These are phyloP conservation scores for Oryzias woworae DNA, from an alignment of 2,113 vertebrate species.

Conservation along the genomic window DNA sequence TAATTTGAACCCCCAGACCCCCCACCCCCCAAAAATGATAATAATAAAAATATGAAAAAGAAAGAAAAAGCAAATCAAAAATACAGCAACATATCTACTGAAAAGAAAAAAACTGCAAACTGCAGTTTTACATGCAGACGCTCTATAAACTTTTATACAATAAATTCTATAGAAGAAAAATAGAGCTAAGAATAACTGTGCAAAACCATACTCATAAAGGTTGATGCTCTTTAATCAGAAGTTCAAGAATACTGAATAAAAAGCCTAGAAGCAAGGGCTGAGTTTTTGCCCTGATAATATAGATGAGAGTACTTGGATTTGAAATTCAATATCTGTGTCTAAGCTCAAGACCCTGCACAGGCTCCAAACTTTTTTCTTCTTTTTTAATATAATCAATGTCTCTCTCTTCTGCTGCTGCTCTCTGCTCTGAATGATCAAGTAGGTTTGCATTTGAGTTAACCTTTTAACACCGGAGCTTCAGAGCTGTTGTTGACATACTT, in stretches of 20 bases:
- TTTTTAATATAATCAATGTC: background rate
- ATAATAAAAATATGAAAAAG: background rate
- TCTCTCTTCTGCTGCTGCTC: constrained; percentile 9
- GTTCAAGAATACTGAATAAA: constrained; percentile 18
- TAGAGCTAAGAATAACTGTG: constrained; percentile 8
- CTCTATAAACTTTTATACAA: background rate
- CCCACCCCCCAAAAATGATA: background rate
- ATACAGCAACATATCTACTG: background rate
- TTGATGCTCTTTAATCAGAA: constrained; percentile 30
- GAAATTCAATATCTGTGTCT: constrained; percentile 38
- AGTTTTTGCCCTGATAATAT: constrained; percentile 5
- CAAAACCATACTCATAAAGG: constrained; percentile 25
- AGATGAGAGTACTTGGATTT: constrained; percentile 20
- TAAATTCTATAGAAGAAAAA: constrained; percentile 10
- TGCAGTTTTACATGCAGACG: background rate
- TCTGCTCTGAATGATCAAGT: constrained; percentile 32
- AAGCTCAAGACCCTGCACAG: constrained; percentile 29
- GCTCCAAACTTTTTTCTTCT: constrained; percentile 20
- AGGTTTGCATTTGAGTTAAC: constrained; percentile 9
- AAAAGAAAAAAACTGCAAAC: background rate
- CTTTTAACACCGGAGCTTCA: too few relatives aligned
- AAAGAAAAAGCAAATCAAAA: background rate
- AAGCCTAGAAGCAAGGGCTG: background rate
- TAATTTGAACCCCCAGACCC: background rate
- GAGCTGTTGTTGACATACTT: too few relatives aligned